Conservation (phyloP, 2,888 invertebrate genomes). For the Andrena trimmerana region DNA sequence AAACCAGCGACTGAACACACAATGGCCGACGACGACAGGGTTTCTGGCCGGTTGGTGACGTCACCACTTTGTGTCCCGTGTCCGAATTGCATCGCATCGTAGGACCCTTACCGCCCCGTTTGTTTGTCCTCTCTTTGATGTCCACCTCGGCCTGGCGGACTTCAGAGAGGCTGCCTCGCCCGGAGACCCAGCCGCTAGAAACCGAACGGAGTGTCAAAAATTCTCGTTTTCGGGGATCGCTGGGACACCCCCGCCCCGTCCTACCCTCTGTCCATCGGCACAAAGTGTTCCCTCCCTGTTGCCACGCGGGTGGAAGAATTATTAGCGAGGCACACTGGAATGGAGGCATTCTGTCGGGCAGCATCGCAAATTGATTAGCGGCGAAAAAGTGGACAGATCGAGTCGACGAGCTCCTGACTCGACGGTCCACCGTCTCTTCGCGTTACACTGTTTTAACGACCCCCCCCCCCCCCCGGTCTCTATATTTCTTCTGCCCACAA, state of each 20-base stretch:
- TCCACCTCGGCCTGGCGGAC: conserved; percentile 78
- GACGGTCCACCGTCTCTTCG: too few species aligned
- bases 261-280: background rate
- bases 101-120: conserved; percentile 77
- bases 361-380: too few species aligned
- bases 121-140: conserved; percentile 84
- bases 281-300: background rate
- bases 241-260: background rate
- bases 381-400: background rate
- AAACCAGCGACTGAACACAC: conserved; percentile 80
- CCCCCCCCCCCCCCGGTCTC: too few species aligned
- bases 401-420: background rate
- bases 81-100: conserved; percentile 83
- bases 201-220: conserved; percentile 67
- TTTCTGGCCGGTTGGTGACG: conserved; percentile 79
- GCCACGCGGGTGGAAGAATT: too few species aligned
- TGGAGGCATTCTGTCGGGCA: too few species aligned
- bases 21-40: conserved; percentile 77
- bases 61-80: conserved; percentile 82
- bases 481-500: too few species aligned
- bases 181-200: conserved; percentile 45
- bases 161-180: conserved; percentile 74
- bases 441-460: too few species aligned
- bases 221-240: conserved; percentile 57
- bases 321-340: too few species aligned